A percentile compares a stretch with the other conserved stretches of the same genome.
phyloP scores from a whole-genome alignment of 2,113 vertebrate species.

The Tauraco erythrolophus region DNA sequence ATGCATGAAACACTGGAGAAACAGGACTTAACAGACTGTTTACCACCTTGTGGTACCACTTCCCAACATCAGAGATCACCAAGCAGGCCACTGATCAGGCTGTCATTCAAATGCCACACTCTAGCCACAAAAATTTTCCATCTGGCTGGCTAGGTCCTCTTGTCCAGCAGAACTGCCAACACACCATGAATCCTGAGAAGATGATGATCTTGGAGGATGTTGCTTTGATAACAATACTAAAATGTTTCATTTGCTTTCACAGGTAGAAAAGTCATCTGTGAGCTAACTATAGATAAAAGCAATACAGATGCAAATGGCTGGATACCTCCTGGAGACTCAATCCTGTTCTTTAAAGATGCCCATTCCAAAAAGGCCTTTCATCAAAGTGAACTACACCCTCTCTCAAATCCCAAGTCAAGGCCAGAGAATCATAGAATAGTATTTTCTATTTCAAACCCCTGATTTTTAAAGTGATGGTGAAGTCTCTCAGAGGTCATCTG shows the following conservation, averaged over 20 bases:
- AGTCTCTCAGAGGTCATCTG: not conserved
- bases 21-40: not conserved
- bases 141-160: not conserved
- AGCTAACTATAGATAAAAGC: not conserved
- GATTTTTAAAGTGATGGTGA: not conserved
- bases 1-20: not conserved
- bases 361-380: not conserved
- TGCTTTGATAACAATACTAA: not conserved
- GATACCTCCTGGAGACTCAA: not conserved
- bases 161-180: not conserved
- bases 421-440: not conserved
- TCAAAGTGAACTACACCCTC: not conserved
- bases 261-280: not conserved
- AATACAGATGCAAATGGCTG: not conserved
- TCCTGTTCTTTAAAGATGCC: not conserved
- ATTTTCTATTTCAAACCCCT: not conserved
- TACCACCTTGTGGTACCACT: not conserved
- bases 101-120: not conserved
- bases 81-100: not conserved
- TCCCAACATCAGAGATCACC: not conserved
- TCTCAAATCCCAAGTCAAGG: not conserved
- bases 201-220: not conserved
- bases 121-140: not conserved
- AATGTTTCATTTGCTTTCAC: not conserved
- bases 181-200: not conserved